Evolutionary conservation across 2,888 invertebrate species (phyloP), one percentile per base, ranked within the genome.

Genomic region (Pandemis cinnamomeana): DNA sequence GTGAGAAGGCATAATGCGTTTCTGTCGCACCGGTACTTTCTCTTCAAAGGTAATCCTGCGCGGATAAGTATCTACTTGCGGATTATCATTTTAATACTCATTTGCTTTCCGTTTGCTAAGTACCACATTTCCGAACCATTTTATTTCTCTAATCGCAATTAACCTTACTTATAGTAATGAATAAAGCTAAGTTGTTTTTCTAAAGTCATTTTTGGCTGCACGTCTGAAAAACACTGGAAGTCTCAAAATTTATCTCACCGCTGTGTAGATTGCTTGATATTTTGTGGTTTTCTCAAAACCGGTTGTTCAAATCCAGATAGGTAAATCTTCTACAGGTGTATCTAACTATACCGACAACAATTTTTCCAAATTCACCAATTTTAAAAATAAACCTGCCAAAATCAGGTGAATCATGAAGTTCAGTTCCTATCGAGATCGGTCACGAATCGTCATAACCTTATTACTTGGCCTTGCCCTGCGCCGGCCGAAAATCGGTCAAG

Each of bases 401-500:
- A 64, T 36, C 46, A 15, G 62, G 62, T 63, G 63, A 20, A 5
- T 41, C 27, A 36, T 36, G 27, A 15, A 55, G 44, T 44, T 20
- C 42, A 58, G 4, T 64, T 68, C 20, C 58, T 27, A n/a, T 66
- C 66, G 44, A 42, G 27, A 64, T 60, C 60, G 58, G 48, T 69
- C 64, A 73, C 63, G 61, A 66, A 64, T 60, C 27, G 58, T 69
- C 60, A 64, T 73, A 63, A 68, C 62, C 62, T 67, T 46, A 51
- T 58, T 58, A 58, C 5, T 2, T 41, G 42, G 61, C 70, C 74
- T 74, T 74, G 71, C 67, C 60, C 60, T 66, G 48, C 27, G 11
- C 41, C 20, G 11, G 8, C 62, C 66, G 60, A 74, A 74, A 71
- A 55, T 55, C 67, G 74, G 74, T 71, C 74, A 74, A 74, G 74